Evolutionary conservation across 2,888 invertebrate genomes (phyloP).

Genomic region (Amphipoea lucens): DNA sequence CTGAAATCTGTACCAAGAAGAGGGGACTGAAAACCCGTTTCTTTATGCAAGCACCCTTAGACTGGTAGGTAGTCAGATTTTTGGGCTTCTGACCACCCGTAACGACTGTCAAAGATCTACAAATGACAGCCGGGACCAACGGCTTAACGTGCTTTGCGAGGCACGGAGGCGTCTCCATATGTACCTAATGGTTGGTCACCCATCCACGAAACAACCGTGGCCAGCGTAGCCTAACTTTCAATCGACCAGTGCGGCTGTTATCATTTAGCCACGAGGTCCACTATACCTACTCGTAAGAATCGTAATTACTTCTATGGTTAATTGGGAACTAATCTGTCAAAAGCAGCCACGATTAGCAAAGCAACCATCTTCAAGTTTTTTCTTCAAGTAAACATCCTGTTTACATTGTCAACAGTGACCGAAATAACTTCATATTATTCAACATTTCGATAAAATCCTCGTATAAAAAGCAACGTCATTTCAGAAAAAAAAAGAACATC

Average conservation of each 20-base stretch:
- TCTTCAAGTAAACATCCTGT: not conserved
- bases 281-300: not conserved
- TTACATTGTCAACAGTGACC: not conserved
- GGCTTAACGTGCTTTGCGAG: not conserved
- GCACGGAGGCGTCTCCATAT: not conserved
- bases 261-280: not conserved
- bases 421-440: not conserved
- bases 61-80: not conserved
- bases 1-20: too few relatives aligned
- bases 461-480: slow-evolving; percentile 19
- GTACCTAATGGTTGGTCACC: not conserved
- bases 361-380: not conserved
- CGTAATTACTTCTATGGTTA: slow-evolving; percentile 3
- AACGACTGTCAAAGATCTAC: not conserved
- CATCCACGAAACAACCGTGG: not conserved
- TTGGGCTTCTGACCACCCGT: not conserved
- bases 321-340: slow-evolving; percentile 17
- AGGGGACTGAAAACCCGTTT: too few relatives aligned
- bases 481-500: slow-evolving; percentile 3
- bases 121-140: not conserved
- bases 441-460: not conserved
- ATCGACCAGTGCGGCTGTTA: not conserved
- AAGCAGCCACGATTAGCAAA: not conserved
- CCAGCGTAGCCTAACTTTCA: not conserved
- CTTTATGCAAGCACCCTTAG: too few relatives aligned